phyloP scores from a whole-genome alignment of 2,888 invertebrate species.

The Gymnosoma rotundatum region DNA sequence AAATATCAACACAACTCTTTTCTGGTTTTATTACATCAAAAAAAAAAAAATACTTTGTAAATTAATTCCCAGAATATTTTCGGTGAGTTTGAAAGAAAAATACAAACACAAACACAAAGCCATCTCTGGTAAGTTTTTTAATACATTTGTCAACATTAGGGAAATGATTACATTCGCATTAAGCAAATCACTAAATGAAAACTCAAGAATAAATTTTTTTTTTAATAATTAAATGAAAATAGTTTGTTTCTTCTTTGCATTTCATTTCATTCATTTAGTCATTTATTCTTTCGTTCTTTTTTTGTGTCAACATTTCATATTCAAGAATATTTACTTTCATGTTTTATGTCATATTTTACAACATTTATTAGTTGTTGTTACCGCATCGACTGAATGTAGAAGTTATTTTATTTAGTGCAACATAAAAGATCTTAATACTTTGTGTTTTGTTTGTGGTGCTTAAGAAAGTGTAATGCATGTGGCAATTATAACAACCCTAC shows the following conservation, averaged over 20 bases:
- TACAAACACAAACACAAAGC: not conserved
- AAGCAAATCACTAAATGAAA: conserved; percentile 35
- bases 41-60: conserved; percentile 18
- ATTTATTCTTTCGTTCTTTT: not conserved
- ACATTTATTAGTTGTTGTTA: conserved; percentile 50
- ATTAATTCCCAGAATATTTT: conserved; percentile 58
- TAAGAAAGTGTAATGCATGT: conserved; percentile 56
- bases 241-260: conserved; percentile 40
- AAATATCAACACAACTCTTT: conserved; percentile 43
- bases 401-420: conserved; percentile 21
- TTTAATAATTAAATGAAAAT: conserved; percentile 65
- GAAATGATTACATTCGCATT: conserved; percentile 52
- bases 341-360: conserved; percentile 63
- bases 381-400: conserved; percentile 19
- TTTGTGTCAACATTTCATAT: conserved; percentile 8
- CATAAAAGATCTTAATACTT: conserved; percentile 32
- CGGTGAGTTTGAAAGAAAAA: conserved; percentile 59
- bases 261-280: conserved; percentile 16
- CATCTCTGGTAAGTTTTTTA: conserved; percentile 16
- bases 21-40: not conserved
- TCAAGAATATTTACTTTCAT: conserved; percentile 57
- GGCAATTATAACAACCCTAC: conserved; percentile 74
- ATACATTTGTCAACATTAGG: conserved; percentile 42
- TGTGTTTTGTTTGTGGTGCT: conserved; percentile 3
- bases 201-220: conserved; percentile 39